Base-by-base conservation (phyloP, 2,113 vertebrate species). In the Equus quagga region DNA sequence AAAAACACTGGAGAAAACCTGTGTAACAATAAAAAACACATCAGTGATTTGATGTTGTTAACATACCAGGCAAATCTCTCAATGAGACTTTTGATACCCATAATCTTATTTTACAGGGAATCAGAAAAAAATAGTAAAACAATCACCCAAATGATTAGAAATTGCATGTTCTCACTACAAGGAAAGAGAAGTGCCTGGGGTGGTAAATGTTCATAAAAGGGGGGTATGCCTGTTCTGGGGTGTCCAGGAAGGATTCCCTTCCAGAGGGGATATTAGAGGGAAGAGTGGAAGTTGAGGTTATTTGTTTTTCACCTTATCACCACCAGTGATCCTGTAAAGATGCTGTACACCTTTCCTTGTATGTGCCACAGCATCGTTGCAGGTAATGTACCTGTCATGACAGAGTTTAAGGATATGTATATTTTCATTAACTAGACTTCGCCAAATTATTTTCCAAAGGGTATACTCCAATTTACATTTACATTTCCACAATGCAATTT, bases 61-160 rank as follows among this genome's bases (percentile, higher is more conserved):
- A 54, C 7, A 79, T 8, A 44, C 41, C n/a, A 94, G 3, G 23
- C 2, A 41, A 49, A 75, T 28, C 58, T 84, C 56, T 28, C 72
- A 8, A 13, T 62, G 26, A 92, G 41, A 80, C n/a, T 82, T 67
- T 93, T 83, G 18, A 80, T 8, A 92, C 15, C 65, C n/a, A 44
- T 75, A 24, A 94, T 11, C 5, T 92, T 79, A 54, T 33, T 91
- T 44, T 46, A 67, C 4, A 84, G 3, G 6, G 10, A 78, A 46
- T 82, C 46, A 67, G 33, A 65, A 85, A 72, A 82, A 88, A 26
- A n/a, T 56, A 81, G 49, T 60, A 54, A 24, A 36, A 83, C 18
- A 6, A 83, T 92, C 56, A 72, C 46, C 23, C 15, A 19, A 46
- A 31, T 62, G 36, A 92, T 76, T 60, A 60, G n/a, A 75, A 70